These are phyloP conservation scores for Parotocinclus haroldoi DNA, from an alignment of 2,797 vertebrate species.

Conservation along the genomic window DNA sequence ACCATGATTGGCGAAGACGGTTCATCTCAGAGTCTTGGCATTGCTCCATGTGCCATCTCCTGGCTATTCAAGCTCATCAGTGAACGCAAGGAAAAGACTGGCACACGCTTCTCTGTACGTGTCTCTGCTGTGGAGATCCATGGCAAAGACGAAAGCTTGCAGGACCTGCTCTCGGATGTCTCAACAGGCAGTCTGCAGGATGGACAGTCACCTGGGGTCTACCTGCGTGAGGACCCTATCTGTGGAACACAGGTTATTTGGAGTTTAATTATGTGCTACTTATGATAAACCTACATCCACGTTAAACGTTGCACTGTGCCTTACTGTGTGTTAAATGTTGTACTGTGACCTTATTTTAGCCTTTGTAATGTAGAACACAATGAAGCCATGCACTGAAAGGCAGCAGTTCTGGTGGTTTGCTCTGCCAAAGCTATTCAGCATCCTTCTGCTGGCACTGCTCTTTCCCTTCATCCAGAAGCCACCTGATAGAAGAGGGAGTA, in stretches of 20 bases:
- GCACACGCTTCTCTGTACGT: constrained; percentile 91
- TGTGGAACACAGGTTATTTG: constrained; percentile 89
- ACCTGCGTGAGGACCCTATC: constrained; percentile 90
- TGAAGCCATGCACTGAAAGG: constrained; percentile 22
- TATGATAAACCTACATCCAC: background rate
- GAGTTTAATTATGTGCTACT: background rate
- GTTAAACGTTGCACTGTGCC: background rate
- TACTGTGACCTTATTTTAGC: constrained; percentile 6
- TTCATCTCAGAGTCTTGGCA: constrained; percentile 90
- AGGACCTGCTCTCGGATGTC: constrained; percentile 92
- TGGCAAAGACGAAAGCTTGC: constrained; percentile 88
- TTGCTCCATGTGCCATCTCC: constrained; percentile 95
- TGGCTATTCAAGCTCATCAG: constrained; percentile 98
- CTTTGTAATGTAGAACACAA: constrained; percentile 1
- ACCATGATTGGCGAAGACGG: constrained; percentile 97
- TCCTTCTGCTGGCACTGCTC: constrained; percentile 32
- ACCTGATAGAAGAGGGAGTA: constrained; percentile 29
- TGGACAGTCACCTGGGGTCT: constrained; percentile 87
- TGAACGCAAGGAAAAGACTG: constrained; percentile 89
- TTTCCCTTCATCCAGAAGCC: constrained; percentile 42
- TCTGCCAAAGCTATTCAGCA: constrained; percentile 27
- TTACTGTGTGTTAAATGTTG: too few species aligned
- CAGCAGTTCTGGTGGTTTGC: constrained; percentile 31
- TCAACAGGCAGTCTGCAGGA: constrained; percentile 89
- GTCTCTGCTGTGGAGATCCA: constrained; percentile 96